phyloP scores from a whole-genome alignment of 2,888 invertebrate genomes.

The Heteromurus nitidus region DNA sequence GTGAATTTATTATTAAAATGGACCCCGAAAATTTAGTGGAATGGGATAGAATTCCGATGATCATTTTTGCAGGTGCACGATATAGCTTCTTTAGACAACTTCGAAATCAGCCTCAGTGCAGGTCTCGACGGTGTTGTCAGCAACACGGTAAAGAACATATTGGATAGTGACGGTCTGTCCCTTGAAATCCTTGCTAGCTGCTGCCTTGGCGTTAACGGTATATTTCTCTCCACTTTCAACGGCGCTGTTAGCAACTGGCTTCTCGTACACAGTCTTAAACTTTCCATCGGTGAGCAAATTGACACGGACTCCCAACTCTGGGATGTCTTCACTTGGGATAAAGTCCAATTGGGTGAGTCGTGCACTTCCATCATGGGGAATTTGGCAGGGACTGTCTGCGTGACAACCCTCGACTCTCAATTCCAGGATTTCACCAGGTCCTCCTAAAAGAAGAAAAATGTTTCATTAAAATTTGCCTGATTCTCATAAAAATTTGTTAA shows the following conservation, averaged over 20 bases:
- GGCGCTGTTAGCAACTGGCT: neutral
- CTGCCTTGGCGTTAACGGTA: neutral
- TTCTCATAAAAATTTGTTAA: neutral
- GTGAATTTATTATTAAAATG: too few species aligned
- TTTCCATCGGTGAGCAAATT: neutral
- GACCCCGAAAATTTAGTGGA: too few species aligned
- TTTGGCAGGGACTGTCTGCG: slow-evolving; percentile 1
- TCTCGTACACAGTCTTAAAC: neutral
- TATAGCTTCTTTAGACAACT: slow-evolving; percentile 24
- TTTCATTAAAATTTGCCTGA: neutral
- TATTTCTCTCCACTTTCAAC: slow-evolving; percentile 15
- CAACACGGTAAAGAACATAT: slow-evolving; percentile 19
- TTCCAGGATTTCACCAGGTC: neutral
- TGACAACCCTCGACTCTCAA: slow-evolving; percentile 7
- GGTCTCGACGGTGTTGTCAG: neutral
- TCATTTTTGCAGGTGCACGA: too few species aligned
- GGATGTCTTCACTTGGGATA: slow-evolving; percentile 14
- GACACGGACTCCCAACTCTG: slow-evolving; percentile 11
- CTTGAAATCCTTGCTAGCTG: neutral
- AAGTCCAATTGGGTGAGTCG: slow-evolving; percentile 27
- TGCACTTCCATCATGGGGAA: neutral
- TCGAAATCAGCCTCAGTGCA: slow-evolving; percentile 35
- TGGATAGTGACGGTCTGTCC: slow-evolving; percentile 18
- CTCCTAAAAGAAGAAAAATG: slow-evolving; percentile 7
- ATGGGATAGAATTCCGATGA: too few species aligned